These are phyloP conservation scores for Scolopax mira DNA, from an alignment of 2,113 vertebrate species.

Conservation along the genomic window DNA sequence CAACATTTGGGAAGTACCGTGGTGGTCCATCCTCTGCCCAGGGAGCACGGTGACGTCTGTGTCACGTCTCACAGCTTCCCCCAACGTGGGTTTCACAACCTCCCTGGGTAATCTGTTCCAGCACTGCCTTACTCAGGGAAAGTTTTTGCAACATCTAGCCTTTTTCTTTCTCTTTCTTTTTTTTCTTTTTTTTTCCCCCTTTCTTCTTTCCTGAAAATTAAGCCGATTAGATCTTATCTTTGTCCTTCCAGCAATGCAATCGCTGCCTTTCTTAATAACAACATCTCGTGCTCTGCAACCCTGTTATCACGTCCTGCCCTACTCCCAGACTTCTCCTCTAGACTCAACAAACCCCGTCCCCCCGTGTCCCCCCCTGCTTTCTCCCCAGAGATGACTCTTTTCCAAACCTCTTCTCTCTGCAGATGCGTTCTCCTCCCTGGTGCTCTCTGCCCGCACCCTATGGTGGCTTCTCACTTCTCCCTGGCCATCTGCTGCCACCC, in stretches of 20 bases:
- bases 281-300: background rate
- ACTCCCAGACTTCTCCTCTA: background rate
- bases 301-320: background rate
- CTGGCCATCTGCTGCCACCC: accelerated
- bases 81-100: background rate
- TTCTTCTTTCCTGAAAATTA: conserved; percentile 6
- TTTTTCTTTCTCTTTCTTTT: background rate
- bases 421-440: background rate
- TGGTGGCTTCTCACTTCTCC: background rate
- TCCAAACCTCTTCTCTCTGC: background rate
- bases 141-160: background rate
- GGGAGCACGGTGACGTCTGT: accelerated
- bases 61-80: background rate
- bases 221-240: background rate
- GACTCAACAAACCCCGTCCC: background rate
- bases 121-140: background rate
- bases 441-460: background rate
- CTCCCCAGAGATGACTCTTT: background rate
- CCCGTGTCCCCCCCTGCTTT: background rate
- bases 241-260: background rate
- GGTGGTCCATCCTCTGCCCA: background rate
- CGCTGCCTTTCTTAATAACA: background rate
- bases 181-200: background rate
- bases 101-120: background rate
- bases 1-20: background rate